These are phyloP conservation scores for Anastrepha ludens DNA, from an alignment of 1,140 invertebrate species.

Conservation along the genomic window DNA sequence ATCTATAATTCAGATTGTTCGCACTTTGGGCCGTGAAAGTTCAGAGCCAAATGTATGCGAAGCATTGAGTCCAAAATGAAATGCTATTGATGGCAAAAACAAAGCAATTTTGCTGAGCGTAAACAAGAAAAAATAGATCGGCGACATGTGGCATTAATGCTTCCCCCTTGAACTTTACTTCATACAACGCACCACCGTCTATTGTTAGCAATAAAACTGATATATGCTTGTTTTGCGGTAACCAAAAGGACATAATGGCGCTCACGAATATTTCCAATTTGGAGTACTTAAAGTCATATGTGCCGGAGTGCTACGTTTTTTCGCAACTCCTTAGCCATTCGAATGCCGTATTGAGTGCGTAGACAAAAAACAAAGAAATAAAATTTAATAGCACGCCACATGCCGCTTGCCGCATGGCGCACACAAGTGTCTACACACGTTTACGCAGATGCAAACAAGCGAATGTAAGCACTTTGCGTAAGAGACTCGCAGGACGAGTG, in stretches of 20 bases:
- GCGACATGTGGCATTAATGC: constrained; percentile 26
- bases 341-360: neutral
- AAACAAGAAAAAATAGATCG: constrained; percentile 9
- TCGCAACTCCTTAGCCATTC: neutral
- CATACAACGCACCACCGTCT: constrained; percentile 14
- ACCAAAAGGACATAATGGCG: constrained; percentile 50
- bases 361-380: constrained; percentile 51
- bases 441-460: neutral
- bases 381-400: constrained; percentile 46
- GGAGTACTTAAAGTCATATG: constrained; percentile 64
- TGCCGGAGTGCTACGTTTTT: neutral
- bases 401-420: neutral
- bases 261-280: constrained; percentile 70
- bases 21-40: no score
- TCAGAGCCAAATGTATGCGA: no score
- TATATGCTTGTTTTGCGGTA: constrained; percentile 65
- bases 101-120: neutral
- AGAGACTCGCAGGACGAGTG: neutral
- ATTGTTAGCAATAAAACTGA: constrained; percentile 70
- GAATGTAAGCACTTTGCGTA: neutral
- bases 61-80: no score
- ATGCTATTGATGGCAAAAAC: neutral
- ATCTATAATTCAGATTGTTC: no score
- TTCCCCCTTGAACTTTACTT: neutral
- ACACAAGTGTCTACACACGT: neutral